Evolutionary conservation across 2,797 vertebrate genomes (phyloP), one percentile per base, ranked within the genome.

Genomic region (Scleropages formosus): DNA sequence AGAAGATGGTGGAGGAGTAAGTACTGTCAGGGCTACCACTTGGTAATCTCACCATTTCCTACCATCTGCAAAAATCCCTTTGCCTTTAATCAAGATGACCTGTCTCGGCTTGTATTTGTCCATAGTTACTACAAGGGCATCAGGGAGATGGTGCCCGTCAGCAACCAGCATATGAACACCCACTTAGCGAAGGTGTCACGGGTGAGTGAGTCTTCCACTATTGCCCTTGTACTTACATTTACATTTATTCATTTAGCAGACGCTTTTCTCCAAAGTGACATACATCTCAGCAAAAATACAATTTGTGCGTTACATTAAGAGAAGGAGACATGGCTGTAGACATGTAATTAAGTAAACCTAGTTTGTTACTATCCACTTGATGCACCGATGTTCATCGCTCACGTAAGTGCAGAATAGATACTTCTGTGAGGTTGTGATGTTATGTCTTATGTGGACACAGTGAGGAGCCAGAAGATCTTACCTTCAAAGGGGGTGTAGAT

Each of bases 1-100:
- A 98, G 92, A 98, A 98, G 89, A 99, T 98, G 97, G 97, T 99
- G 85, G 96, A 99, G 80, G 96, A 98, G 97, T 99, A 91, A 96
- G 97, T 95, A 62, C 68, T 26, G 13, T 27, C 60, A 56, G 22
- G 68, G 22, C 44, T 78, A 63, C 18, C 2, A 0, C 15, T 66
- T 18, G n/a, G 26, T 26, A 22, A 58, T 56, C 2, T 71, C 4
- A 27, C 51, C 27, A 1, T 39, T 71, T 56, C 13, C 53, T 56
- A 31, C 49, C 26, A 18, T 24, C 47, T 26, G 68, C 22, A 56
- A 51, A n/a, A n/a, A n/a, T n/a, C n/a, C 31, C 31, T 6, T 39
- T 31, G 31, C 31, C 39, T 39, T 39, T 39, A 31, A 39, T 58
- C 53, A n/a, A 13, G 12, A 10, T 56, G 39, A 67, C 46, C 53